phyloP scores from a whole-genome alignment of 2,888 invertebrate genomes.

The Lasioglossum figueresi region DNA sequence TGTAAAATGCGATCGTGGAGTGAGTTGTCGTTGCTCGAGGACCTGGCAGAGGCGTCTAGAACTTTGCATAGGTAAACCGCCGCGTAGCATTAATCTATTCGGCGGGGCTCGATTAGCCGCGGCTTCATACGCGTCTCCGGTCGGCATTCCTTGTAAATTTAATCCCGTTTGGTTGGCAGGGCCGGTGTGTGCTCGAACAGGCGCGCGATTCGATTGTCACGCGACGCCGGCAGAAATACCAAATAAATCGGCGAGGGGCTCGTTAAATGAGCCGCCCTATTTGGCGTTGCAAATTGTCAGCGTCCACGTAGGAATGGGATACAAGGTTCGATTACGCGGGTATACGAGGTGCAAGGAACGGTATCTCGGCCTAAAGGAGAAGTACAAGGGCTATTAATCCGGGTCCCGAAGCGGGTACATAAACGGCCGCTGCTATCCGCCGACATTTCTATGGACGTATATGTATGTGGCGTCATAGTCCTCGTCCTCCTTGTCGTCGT shows the following conservation, averaged over 20 bases:
- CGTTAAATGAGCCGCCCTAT: constrained; percentile 60
- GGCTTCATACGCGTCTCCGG: constrained; percentile 5
- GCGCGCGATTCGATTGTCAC: constrained; percentile 43
- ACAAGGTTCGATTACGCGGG: constrained; percentile 60
- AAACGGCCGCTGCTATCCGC: constrained; percentile 56
- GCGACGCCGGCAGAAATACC: constrained; percentile 37
- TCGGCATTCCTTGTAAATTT: constrained; percentile 29
- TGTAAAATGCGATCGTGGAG: background rate
- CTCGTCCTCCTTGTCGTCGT: constrained; percentile 40
- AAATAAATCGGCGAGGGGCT: constrained; percentile 60
- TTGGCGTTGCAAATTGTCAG: constrained; percentile 65
- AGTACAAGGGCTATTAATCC: constrained; percentile 69
- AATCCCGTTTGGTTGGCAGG: constrained; percentile 9
- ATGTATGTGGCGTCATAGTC: constrained; percentile 47
- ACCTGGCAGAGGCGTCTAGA: background rate
- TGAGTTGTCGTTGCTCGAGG: background rate
- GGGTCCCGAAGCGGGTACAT: constrained; percentile 51
- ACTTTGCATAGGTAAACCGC: background rate
- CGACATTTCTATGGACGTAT: constrained; percentile 75
- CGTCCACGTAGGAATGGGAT: constrained; percentile 55
- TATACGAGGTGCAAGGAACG: constrained; percentile 58
- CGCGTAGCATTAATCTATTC: background rate
- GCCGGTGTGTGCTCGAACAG: background rate
- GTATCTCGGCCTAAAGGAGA: constrained; percentile 54
- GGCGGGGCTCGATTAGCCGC: background rate